Evolutionary conservation across 2,113 vertebrate genomes (phyloP), one percentile per base, ranked within the genome.

Genomic region (Spermophilus dauricus): DNA sequence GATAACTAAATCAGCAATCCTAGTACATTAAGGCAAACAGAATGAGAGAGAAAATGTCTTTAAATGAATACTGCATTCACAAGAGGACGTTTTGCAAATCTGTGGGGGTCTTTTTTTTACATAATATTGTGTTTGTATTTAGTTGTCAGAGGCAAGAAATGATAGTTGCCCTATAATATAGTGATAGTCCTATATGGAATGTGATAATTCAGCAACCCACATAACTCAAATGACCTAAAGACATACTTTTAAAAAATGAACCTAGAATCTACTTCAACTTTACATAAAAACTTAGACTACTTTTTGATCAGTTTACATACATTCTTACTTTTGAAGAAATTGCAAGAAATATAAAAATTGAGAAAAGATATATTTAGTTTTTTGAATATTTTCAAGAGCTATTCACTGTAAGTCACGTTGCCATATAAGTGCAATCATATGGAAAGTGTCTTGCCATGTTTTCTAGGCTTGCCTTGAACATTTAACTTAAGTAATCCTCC

Each of bases 11-110:
- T 14, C n/a, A 67, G 2, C 4, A 67, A 20, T 78, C 24, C 2
- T 30, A 16, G 0, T 2, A 24, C 1, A 30, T 26, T 65, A 30
- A 4, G 14, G 0, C 8, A 65, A 85, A 48, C 1, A 45, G 4
- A 89, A 58, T 75, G 17, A 48, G 4, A 48, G 12, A 65, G 17
- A 63, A 76, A 37, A 67, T 7, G 18, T 51, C 77, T 51, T 85
- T 10, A 72, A 77, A 32, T 45, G 12, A 4, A 22, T n/a, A 73
- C 1, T 56, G 65, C 2, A 28, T 26, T 10, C 9, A 34, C 4
- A 45, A 18, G 26, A 69, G 34, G 24, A 11, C 0, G 28, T 56
- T 58, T 70, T 65, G 13, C 13, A 75, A 67, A 53, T 65, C 45
- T 89, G 26, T 75, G 12, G 4, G 4, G 26, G 18, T 28, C 1